phyloP scores from a whole-genome alignment of 2,113 vertebrate genomes.

The Catharus bicknelli region DNA sequence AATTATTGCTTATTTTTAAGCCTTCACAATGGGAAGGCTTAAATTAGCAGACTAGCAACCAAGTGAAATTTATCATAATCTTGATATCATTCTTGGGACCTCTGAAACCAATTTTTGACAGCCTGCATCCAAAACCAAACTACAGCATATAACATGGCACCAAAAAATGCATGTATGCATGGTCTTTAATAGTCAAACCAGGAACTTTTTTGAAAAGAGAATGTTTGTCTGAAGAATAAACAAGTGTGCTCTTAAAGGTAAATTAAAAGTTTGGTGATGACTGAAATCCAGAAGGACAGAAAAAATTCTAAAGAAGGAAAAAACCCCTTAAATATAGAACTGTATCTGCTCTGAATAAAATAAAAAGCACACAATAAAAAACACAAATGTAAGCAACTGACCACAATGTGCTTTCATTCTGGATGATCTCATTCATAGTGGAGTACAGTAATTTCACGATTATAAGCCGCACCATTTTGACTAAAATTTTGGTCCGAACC shows the following conservation, averaged over 20 bases:
- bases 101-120: not conserved
- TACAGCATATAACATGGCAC: rapidly evolving
- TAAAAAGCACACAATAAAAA: not conserved
- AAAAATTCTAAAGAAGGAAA: not conserved
- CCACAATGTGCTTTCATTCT: not conserved
- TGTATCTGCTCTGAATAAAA: not conserved
- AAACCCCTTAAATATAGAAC: not conserved
- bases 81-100: not conserved
- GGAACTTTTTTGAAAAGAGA: not conserved
- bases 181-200: not conserved
- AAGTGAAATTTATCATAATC: not conserved
- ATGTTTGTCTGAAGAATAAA: not conserved
- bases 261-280: not conserved
- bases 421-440: not conserved
- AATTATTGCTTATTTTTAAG: not conserved
- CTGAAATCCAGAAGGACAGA: not conserved
- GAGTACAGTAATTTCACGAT: not conserved
- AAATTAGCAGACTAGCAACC: not conserved
- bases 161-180: not conserved
- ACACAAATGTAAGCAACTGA: not conserved
- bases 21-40: not conserved
- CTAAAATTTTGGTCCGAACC: too few relatives aligned
- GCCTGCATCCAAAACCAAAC: not conserved
- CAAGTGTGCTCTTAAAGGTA: not conserved
- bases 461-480: too few relatives aligned